Evolutionary conservation across 37 sponge, comb jelly and placozoan species (phyloP).

Genomic region (Tethya wilhelma): DNA sequence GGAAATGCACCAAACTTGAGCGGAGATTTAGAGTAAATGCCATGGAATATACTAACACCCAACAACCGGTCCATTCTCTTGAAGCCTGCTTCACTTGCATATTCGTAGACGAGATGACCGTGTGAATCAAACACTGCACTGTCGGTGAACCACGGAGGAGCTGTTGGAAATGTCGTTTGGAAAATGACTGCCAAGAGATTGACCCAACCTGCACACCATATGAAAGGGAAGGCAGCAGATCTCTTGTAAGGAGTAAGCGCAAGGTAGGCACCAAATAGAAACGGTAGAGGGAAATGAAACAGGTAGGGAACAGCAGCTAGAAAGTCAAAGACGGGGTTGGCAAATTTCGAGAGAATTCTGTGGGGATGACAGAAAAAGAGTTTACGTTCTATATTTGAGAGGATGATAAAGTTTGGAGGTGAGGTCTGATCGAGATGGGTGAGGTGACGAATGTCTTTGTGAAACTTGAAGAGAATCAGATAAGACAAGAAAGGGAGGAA

Average conservation of each 20-base stretch:
- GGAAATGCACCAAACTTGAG: constrained; percentile 89
- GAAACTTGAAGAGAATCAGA: constrained; percentile 59
- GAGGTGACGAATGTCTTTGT: constrained; percentile 43
- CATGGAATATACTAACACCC: constrained; percentile 69
- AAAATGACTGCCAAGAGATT: constrained; percentile 71
- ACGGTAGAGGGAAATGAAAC: constrained; percentile 83
- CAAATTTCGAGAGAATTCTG: constrained; percentile 64
- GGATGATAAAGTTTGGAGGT: constrained; percentile 50
- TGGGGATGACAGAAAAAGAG: constrained; percentile 82
- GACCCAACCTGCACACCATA: constrained; percentile 91
- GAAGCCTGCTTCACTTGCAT: constrained; percentile 79
- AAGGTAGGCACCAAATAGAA: constrained; percentile 69
- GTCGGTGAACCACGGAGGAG: constrained; percentile 89
- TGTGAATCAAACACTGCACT: constrained; percentile 68
- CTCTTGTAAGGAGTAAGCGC: constrained; percentile 12
- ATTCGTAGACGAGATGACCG: constrained; percentile 44
- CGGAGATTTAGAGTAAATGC: constrained; percentile 73
- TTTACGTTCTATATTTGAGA: constrained; percentile 59
- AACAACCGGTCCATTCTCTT: constrained; percentile 70
- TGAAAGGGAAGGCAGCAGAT: constrained; percentile 50
- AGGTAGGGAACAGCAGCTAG: constrained; percentile 88
- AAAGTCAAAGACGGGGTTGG: constrained; percentile 78
- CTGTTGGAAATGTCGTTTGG: constrained; percentile 83
- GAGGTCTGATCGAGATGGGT: constrained; percentile 32
- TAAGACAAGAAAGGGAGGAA: constrained; percentile 56